phyloP scores from a whole-genome alignment of 2,113 vertebrate species.

The Uropsilus gracilis region DNA sequence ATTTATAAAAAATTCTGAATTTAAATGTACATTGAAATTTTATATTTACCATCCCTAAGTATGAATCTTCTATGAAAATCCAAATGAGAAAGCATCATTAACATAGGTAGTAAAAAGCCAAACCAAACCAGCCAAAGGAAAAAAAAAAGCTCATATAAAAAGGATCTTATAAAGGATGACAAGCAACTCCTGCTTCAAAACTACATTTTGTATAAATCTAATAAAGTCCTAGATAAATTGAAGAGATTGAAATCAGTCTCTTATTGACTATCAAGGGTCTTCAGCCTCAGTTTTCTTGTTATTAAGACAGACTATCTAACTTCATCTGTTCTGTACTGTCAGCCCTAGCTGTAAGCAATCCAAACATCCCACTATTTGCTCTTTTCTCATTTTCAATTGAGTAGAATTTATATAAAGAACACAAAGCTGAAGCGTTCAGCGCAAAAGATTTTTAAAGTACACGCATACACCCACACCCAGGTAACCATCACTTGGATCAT shows the following conservation, averaged over 20 bases:
- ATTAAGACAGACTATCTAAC: background rate
- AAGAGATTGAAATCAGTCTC: background rate
- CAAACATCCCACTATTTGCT: background rate
- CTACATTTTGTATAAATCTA: background rate
- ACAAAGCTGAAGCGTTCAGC: background rate
- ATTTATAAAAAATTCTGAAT: constrained; percentile 29
- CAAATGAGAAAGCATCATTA: constrained; percentile 4
- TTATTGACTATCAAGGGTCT: background rate
- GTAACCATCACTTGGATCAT: background rate
- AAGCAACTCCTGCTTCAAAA: background rate
- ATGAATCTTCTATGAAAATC: background rate
- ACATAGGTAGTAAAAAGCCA: background rate
- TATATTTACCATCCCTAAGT: background rate
- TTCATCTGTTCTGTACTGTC: background rate
- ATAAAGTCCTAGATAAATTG: background rate
- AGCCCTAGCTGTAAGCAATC: background rate
- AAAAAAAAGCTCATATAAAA: background rate
- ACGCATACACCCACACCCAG: background rate
- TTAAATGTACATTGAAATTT: background rate
- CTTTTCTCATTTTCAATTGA: background rate
- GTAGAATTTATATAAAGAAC: background rate
- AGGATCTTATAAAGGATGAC: background rate
- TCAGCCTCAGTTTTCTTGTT: background rate
- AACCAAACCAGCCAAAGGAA: background rate
- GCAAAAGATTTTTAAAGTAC: background rate